These are phyloP conservation scores for Lypha dubia DNA, from an alignment of 2,888 invertebrate species.

Conservation along the genomic window DNA sequence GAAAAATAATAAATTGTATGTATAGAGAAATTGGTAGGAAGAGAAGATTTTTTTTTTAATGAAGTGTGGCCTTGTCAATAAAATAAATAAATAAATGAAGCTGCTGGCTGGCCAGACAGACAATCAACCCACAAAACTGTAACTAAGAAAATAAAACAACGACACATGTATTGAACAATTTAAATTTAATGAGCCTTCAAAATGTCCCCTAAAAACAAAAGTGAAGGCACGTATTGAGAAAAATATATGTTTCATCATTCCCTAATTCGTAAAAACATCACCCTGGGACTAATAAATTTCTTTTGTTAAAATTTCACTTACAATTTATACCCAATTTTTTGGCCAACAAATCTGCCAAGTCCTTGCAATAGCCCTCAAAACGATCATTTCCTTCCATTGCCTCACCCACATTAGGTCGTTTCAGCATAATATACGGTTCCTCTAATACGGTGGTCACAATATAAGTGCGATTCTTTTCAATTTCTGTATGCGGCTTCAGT, in stretches of 20 bases:
- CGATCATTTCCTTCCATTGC: conserved; percentile 89
- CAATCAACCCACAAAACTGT: not conserved
- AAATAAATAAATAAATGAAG: conserved; percentile 43
- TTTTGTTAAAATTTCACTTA: conserved; percentile 83
- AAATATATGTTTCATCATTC: conserved; percentile 8
- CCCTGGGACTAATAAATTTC: too few relatives aligned
- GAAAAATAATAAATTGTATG: conserved; percentile 77
- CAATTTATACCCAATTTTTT: conserved; percentile 92
- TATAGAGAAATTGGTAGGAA: conserved; percentile 50
- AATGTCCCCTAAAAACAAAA: not conserved
- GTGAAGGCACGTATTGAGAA: not conserved
- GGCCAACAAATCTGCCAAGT: conserved; percentile 92
- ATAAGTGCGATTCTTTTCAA: conserved; percentile 93
- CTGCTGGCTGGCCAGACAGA: not conserved
- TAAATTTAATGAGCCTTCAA: conserved; percentile 61
- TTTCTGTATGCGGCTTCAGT: conserved; percentile 88
- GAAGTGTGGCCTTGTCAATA: conserved; percentile 39
- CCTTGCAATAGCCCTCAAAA: conserved; percentile 96
- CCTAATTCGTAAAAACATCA: not conserved
- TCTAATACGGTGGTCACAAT: conserved; percentile 94
- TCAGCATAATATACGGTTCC: conserved; percentile 94
- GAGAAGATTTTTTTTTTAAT: conserved; percentile 50
- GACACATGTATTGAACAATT: conserved; percentile 23
- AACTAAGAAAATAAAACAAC: not conserved
- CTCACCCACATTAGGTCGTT: conserved; percentile 87